Evolutionary conservation across 1,140 invertebrate species (phyloP).

Genomic region (Cotesia chilonis): DNA sequence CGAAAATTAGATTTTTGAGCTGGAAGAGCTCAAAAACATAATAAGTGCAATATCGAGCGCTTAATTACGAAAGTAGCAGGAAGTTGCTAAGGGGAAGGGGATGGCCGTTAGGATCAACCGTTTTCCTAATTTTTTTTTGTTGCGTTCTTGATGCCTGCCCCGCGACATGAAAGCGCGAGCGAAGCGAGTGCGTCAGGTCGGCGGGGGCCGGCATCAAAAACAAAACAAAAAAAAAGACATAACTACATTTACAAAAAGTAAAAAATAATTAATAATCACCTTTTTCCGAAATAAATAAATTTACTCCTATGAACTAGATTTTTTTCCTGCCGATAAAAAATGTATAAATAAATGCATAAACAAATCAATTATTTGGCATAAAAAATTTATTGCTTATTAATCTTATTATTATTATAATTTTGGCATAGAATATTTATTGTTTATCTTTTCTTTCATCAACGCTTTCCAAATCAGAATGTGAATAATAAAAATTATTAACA

Average conservation of each 20-base stretch:
- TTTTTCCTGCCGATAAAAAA: no score
- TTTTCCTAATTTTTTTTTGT: neutral
- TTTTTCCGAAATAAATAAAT: no score
- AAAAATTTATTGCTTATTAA: constrained; percentile 9
- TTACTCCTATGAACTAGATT: no score
- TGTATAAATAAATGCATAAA: neutral
- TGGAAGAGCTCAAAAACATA: no score
- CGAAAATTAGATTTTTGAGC: no score
- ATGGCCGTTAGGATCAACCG: no score
- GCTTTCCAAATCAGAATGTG: constrained; percentile 9
- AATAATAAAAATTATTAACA: constrained; percentile 36
- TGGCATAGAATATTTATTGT: neutral
- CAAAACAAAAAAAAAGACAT: neutral
- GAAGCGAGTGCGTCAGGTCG: neutral
- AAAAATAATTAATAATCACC: no score
- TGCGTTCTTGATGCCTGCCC: neutral
- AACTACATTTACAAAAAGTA: neutral
- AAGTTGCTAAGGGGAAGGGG: no score
- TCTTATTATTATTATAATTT: constrained; percentile 16
- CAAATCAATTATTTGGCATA: constrained; percentile 3
- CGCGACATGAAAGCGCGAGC: neutral
- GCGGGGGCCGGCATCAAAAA: no score
- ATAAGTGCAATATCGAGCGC: no score
- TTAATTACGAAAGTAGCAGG: no score
- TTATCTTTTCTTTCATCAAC: neutral